These are phyloP conservation scores for Amiota minor DNA, from an alignment of 2,888 invertebrate species.

Conservation along the genomic window DNA sequence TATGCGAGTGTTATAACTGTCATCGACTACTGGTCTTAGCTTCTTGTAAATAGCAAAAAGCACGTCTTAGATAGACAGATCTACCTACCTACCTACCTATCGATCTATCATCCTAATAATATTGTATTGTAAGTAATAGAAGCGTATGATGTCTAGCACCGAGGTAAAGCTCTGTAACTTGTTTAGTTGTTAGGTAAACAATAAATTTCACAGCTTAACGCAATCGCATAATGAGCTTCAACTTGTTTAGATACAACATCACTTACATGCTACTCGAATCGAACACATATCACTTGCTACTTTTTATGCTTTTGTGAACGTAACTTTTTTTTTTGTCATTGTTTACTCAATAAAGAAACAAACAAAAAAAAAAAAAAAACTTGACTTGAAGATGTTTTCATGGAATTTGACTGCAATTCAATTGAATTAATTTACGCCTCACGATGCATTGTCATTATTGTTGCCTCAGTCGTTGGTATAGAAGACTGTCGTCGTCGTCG, in stretches of 20 bases:
- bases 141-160: neutral
- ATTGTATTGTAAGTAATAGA: slow-evolving; percentile 25
- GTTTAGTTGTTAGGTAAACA: slow-evolving; percentile 56
- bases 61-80: too few species aligned
- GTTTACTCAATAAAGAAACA: slow-evolving; percentile 49
- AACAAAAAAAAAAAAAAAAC: slow-evolving; percentile 58
- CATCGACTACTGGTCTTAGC: slow-evolving; percentile 70
- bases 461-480: slow-evolving; percentile 34
- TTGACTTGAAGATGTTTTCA: slow-evolving; percentile 48
- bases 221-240: slow-evolving; percentile 68
- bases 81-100: slow-evolving; percentile 8
- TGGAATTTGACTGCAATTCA: slow-evolving; percentile 66
- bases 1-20: slow-evolving; percentile 51
- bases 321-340: neutral
- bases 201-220: slow-evolving; percentile 71
- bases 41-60: slow-evolving; percentile 62
- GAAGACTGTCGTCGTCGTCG: slow-evolving; percentile 30
- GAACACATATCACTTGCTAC: slow-evolving; percentile 20
- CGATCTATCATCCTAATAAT: too few species aligned
- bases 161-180: too few species aligned
- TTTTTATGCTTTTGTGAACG: slow-evolving; percentile 11
- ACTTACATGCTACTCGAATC: slow-evolving; percentile 5
- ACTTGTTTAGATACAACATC: slow-evolving; percentile 20
- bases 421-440: slow-evolving; percentile 72
- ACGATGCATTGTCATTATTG: slow-evolving; percentile 55